Evolutionary conservation across 1,140 invertebrate genomes (phyloP).

Genomic region (Gryon sp.): DNA sequence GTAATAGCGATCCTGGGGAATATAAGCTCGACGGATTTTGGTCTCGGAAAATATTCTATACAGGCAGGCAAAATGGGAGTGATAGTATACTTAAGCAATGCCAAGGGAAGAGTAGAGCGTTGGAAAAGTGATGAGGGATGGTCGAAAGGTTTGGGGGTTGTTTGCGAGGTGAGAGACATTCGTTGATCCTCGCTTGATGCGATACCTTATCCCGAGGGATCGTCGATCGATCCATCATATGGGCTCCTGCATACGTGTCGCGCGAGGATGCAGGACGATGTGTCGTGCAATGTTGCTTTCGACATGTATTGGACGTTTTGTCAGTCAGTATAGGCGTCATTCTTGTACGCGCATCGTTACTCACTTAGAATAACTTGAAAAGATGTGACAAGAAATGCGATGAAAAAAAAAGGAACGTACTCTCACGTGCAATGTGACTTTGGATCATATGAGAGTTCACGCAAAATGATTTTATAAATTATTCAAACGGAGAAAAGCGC

Average conservation of each 20-base stretch:
- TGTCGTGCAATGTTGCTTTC: constrained; percentile 43
- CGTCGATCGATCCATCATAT: constrained; percentile 76
- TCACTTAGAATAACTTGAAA: constrained; percentile 64
- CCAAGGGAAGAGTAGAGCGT: constrained; percentile 51
- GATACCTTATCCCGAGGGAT: constrained; percentile 76
- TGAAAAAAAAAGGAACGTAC: no score
- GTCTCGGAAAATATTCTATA: constrained; percentile 63
- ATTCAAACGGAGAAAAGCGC: constrained; percentile 5
- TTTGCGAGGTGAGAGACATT: constrained; percentile 65
- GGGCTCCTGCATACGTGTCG: constrained; percentile 60
- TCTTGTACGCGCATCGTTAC: constrained; percentile 62
- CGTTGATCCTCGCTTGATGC: constrained; percentile 75
- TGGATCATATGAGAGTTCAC: constrained; percentile 7
- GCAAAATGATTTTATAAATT: constrained; percentile 35
- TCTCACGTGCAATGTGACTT: not conserved
- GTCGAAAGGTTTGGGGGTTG: constrained; percentile 42
- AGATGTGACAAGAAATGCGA: not conserved
- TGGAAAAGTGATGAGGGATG: constrained; percentile 40
- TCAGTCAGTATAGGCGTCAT: constrained; percentile 52
- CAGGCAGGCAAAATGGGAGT: constrained; percentile 55
- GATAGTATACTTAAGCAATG: constrained; percentile 64
- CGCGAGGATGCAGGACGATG: constrained; percentile 50
- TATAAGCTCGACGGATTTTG: constrained; percentile 49
- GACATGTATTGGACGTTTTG: constrained; percentile 50
- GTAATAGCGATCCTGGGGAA: constrained; percentile 19